Evolutionary conservation across 37 sponge, comb jelly and placozoan genomes (phyloP).

Genomic region (Lycopodina hypogea): DNA sequence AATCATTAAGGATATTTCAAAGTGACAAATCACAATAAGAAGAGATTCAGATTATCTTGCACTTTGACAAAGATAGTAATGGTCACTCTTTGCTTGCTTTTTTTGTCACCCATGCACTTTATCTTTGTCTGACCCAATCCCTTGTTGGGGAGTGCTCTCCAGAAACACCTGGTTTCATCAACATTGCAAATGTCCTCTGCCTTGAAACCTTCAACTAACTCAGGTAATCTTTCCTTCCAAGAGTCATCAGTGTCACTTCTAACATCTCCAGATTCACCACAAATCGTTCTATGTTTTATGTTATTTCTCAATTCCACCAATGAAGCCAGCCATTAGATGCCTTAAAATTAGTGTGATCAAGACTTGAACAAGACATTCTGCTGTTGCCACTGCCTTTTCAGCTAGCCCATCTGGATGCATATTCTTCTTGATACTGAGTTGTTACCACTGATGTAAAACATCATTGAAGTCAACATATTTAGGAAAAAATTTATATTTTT

Average conservation of each 20-base stretch:
- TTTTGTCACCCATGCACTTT: constrained; percentile 66
- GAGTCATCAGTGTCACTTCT: constrained; percentile 42
- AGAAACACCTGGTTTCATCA: constrained; percentile 47
- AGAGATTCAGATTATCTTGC: constrained; percentile 33
- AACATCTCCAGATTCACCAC: constrained; percentile 68
- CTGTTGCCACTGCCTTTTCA: constrained; percentile 60
- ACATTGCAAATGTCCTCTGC: constrained; percentile 51
- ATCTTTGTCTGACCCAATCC: constrained; percentile 52
- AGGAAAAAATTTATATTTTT: too few species aligned
- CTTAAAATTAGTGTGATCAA: constrained; percentile 48
- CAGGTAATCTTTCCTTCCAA: constrained; percentile 53
- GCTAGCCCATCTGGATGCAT: constrained; percentile 41
- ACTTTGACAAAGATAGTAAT: not conserved
- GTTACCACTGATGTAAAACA: too few species aligned
- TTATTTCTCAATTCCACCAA: constrained; percentile 60
- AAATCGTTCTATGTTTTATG: constrained; percentile 46
- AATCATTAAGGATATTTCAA: constrained; percentile 72
- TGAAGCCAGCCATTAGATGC: constrained; percentile 62
- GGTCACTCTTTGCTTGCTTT: constrained; percentile 13
- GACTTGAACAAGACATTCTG: too few species aligned
- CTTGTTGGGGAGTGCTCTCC: constrained; percentile 46
- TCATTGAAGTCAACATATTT: too few species aligned
- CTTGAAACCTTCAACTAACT: constrained; percentile 30
- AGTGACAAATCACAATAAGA: constrained; percentile 71
- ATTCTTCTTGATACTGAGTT: constrained; percentile 8